Base-by-base conservation (phyloP, 2,797 vertebrate species). In the Alfaro cultratus region DNA sequence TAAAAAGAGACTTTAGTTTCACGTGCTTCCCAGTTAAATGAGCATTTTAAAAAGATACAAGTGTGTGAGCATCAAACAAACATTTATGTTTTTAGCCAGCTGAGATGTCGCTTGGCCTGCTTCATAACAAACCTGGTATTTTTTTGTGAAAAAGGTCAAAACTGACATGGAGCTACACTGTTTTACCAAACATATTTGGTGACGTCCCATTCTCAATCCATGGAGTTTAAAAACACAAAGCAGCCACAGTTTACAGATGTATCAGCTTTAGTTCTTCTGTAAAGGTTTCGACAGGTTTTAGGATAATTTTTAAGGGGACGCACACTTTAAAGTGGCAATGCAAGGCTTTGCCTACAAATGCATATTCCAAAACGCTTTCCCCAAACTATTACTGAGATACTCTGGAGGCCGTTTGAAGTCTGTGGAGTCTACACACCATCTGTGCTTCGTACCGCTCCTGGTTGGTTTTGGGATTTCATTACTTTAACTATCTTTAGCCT, bases 1-100 rank as follows among this genome's bases (percentile, higher is more conserved):
- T 47, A 31, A 53, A 46, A 46, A 1, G 5, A 79, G 34, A 62
- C 46, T 78, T 76, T 74, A 81, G 26, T 74, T 43, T 13, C 11
- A 68, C 13, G 46, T 53, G 1, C 10, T 39, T 31, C 7, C 9
- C 5, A 12, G 18, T n/a, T 5, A 55, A 43, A 77, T 55, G 26
- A 29, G 11, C 10, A 34, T 47, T 55, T 53, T 29, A 10, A 71
- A 15, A 15, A 43, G 18, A 9, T 26, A 70, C 12, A 70, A n/a
- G 23, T 43, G 34, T 39, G 18, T 39, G 12, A 67, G 16, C 62
- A 21, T 26, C 67, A 39, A 41, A 41, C 64, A 39, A 18, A 39
- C 7, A 21, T 29, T 41, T 10, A 39, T 64, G 31, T 16, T 18
- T 36, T 64, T 4, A 64, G 36, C 31, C 16, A 68, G 23, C 67